Evolutionary conservation across 2,888 invertebrate species (phyloP).

Genomic region (Schrankia costaestrigalis): DNA sequence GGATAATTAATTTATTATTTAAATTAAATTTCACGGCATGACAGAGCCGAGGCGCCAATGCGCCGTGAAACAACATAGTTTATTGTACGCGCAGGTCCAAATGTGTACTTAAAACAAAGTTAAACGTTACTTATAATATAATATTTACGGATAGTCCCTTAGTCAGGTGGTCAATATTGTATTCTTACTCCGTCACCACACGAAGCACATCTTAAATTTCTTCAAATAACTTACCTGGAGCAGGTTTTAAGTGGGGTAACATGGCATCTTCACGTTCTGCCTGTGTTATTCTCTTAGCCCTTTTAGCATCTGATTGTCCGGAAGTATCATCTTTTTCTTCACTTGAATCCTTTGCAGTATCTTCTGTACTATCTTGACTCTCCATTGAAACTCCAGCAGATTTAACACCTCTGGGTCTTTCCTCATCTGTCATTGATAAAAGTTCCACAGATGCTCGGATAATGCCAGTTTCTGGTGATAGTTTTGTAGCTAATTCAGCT

Average conservation of each 20-base stretch:
- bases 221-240: slow-evolving; percentile 66
- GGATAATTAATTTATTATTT: too few species aligned
- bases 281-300: slow-evolving; percentile 63
- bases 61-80: too few species aligned
- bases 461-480: slow-evolving; percentile 87
- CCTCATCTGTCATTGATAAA: slow-evolving; percentile 84
- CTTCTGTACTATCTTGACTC: slow-evolving; percentile 32
- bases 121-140: too few species aligned
- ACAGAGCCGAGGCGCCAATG: too few species aligned
- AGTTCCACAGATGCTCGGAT: slow-evolving; percentile 91
- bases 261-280: slow-evolving; percentile 86
- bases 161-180: too few species aligned
- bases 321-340: slow-evolving; percentile 49
- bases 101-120: too few species aligned
- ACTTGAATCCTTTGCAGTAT: slow-evolving; percentile 24
- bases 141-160: background rate
- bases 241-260: slow-evolving; percentile 90
- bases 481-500: slow-evolving; percentile 80
- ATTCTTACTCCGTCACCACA: too few species aligned
- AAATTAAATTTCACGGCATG: too few species aligned
- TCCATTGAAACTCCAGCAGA: slow-evolving; percentile 36
- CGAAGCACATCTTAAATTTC: too few species aligned
- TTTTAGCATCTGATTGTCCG: slow-evolving; percentile 65
- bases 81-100: too few species aligned
- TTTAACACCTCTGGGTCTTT: slow-evolving; percentile 83